These are phyloP conservation scores for Idaea dimidiata DNA, from an alignment of 2,888 invertebrate genomes.

Conservation along the genomic window DNA sequence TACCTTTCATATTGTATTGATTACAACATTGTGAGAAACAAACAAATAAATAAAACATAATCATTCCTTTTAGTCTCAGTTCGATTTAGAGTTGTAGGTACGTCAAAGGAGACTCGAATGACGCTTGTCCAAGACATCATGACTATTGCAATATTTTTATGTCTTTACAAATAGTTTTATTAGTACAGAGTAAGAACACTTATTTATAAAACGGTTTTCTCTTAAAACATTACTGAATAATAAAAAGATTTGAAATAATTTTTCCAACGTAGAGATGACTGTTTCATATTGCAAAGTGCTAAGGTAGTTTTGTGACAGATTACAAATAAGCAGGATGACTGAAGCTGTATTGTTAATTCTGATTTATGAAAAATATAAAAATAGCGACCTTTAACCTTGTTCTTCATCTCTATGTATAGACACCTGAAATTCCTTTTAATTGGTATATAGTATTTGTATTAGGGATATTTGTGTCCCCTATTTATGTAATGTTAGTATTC, in stretches of 20 bases:
- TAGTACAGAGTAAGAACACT: background rate
- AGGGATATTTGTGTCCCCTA: too few species aligned
- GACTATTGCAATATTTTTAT: background rate
- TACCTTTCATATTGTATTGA: too few species aligned
- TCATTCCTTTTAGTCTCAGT: background rate
- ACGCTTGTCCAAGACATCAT: slow-evolving; percentile 10
- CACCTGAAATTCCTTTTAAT: too few species aligned
- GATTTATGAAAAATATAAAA: too few species aligned
- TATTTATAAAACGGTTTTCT: background rate
- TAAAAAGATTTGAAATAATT: background rate
- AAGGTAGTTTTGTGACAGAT: background rate
- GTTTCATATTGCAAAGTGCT: background rate
- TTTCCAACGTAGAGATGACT: background rate
- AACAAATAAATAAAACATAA: background rate
- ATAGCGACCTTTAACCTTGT: too few species aligned
- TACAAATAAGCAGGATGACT: background rate
- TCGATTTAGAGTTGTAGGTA: background rate
- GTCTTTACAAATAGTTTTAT: background rate
- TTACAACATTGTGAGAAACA: too few species aligned
- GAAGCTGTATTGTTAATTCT: background rate
- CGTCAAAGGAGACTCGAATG: background rate
- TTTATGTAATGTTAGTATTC: too few species aligned
- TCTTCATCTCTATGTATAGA: too few species aligned
- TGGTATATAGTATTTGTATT: too few species aligned
- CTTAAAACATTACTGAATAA: background rate